Conservation (phyloP, 2,113 vertebrate species). For the Ceyx melanurus region DNA sequence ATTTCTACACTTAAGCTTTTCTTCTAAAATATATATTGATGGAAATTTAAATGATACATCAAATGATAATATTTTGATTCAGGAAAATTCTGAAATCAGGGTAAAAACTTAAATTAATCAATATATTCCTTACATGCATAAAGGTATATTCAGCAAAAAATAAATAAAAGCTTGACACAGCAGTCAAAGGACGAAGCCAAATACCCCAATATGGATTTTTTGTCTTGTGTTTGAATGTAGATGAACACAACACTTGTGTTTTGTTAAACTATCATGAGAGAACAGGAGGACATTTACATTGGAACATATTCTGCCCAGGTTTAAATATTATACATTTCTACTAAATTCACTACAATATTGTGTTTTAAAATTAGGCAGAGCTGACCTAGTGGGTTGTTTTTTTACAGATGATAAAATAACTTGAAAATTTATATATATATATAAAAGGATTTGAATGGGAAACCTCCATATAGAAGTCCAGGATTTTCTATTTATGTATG, state of each 20-base stretch:
- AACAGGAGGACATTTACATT: constrained; percentile 9
- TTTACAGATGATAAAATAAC: constrained; percentile 10
- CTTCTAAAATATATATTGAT: background rate
- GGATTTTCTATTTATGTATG: background rate
- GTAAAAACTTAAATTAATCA: background rate
- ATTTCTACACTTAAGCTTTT: background rate
- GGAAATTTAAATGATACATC: constrained; percentile 3
- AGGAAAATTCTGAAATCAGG: constrained; percentile 35
- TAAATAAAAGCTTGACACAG: background rate
- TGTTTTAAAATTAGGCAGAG: background rate
- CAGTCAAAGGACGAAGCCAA: constrained; percentile 11
- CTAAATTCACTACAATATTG: background rate
- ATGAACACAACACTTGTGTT: background rate
- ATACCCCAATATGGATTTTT: constrained; percentile 40
- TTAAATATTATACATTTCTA: background rate
- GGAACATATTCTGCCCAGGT: background rate
- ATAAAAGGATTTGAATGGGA: background rate
- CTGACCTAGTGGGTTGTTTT: background rate
- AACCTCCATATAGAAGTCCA: background rate
- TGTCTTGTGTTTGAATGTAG: background rate
- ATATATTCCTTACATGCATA: background rate
- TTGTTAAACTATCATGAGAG: constrained; percentile 19
- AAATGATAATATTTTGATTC: constrained; percentile 25
- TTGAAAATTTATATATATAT: constrained; percentile 34
- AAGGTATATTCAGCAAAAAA: constrained; percentile 21